Conservation (phyloP, 2,113 vertebrate species). For the Melanerpes aurifrons region DNA sequence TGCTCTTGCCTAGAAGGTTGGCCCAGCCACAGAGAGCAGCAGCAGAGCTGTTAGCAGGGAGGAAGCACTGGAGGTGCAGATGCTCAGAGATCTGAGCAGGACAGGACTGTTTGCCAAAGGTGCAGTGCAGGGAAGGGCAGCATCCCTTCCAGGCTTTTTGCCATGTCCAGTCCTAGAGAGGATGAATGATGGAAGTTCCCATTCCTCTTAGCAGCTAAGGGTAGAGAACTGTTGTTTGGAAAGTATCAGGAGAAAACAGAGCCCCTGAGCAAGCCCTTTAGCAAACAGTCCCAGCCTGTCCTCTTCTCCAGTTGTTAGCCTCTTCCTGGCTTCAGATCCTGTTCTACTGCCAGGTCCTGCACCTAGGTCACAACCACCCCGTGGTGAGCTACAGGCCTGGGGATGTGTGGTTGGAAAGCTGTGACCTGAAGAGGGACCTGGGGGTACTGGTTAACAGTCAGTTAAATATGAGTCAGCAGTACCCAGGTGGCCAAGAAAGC, state of each 20-base stretch:
- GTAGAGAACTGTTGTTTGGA: background rate
- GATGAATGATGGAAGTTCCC: background rate
- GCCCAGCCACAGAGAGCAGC: background rate
- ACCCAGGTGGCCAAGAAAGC: no score
- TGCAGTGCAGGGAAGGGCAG: background rate
- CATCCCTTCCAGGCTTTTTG: background rate
- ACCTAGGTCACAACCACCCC: no score
- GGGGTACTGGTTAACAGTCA: no score
- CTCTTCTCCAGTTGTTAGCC: background rate
- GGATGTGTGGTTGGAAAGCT: no score
- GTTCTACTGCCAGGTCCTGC: no score
- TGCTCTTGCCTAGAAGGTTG: background rate
- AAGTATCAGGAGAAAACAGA: background rate
- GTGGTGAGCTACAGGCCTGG: no score
- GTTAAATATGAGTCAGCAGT: no score
- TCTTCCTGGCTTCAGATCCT: background rate
- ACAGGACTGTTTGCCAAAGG: background rate
- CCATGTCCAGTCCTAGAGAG: background rate
- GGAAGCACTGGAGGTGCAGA: background rate
- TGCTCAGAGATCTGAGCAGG: background rate
- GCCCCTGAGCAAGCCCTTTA: background rate
- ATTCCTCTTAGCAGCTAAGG: background rate
- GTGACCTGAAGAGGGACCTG: no score
- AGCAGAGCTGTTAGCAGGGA: background rate
- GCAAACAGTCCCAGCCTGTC: background rate